Evolutionary conservation across 2,797 vertebrate genomes (phyloP), one percentile per base, ranked within the genome.

Genomic region (Paratrypauchen microcephalus): DNA sequence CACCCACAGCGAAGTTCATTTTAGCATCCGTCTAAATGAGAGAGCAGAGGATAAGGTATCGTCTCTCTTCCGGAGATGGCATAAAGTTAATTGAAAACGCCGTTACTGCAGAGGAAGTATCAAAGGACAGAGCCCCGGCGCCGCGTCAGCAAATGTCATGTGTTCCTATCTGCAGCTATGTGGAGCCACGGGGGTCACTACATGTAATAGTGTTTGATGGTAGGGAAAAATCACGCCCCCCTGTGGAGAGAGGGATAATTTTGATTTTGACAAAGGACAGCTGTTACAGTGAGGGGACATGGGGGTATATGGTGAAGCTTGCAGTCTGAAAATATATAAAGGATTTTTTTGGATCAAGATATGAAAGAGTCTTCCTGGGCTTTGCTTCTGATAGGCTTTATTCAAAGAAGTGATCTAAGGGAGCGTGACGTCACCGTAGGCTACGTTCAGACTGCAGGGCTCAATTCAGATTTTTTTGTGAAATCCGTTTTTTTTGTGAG

Each of bases 31-130:
- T 69, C 73, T 88, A 86, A 30, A 88, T 83, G 73, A 80, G 78
- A 88, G 84, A 75, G 77, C 70, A 65, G 66, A 28, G 71, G 73
- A 83, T 82, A 77, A 81, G 82, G 63, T 76, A 65, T 82, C 84
- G 84, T 88, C 62, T 11, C 72, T 87, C 82, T 83, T 69, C 65
- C 66, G 76, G 87, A 81, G 76, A 83, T 87, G 86, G 81, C 81
- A 88, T 80, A 67, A 86, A 86, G 83, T 85, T 91, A 80, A 90
- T 86, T 88, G 84, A 83, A 89, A 86, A 86, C 79, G 59, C 75
- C 71, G 83, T 36, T 36, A 36, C 32, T 36, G 69, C 73, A 62
- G 67, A 75, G 72, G 72, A 81, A 75, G 72, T 80, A 81, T 88
- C 82, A 82, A 72, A 79, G 72, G 41, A 52, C 50, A 19, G 73